Conservation (phyloP, 2,888 invertebrate genomes). For the Oscheius myriophilus region DNA sequence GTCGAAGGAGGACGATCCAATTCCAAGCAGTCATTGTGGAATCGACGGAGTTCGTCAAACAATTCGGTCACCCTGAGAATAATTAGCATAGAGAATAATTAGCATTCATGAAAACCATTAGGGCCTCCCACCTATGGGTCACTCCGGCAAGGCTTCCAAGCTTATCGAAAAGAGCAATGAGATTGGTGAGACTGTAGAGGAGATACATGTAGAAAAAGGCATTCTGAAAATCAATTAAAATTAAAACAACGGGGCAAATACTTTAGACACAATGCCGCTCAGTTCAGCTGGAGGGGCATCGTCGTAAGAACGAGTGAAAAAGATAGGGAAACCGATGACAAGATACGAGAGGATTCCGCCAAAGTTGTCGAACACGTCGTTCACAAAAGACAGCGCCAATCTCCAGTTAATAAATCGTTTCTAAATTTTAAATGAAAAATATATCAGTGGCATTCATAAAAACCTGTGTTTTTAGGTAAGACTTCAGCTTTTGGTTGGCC, state of each 20-base stretch:
- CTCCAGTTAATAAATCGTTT: conserved; percentile 60
- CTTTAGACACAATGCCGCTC: conserved; percentile 75
- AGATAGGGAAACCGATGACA: conserved; percentile 72
- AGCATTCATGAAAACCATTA: too few species aligned
- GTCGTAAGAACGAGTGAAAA: conserved; percentile 73
- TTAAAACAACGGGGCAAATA: conserved; percentile 56
- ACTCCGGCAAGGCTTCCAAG: conserved; percentile 75
- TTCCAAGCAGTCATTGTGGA: conserved; percentile 66
- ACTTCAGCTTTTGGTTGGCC: conserved; percentile 64
- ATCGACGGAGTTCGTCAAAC: conserved; percentile 62
- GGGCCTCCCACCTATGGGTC: conserved; percentile 71
- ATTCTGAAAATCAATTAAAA: conserved; percentile 73
- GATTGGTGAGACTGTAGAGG: conserved; percentile 75
- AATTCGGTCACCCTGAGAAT: conserved; percentile 67
- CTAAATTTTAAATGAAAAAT: conserved; percentile 16
- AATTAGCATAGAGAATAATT: too few species aligned
- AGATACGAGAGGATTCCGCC: conserved; percentile 76
- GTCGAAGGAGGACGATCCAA: conserved; percentile 68
- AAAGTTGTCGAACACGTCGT: conserved; percentile 74
- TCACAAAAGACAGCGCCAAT: conserved; percentile 52
- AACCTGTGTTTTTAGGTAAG: conserved; percentile 36
- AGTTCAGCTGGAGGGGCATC: conserved; percentile 73
- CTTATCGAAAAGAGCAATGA: conserved; percentile 74
- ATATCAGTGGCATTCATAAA: too few species aligned
- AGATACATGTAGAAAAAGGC: conserved; percentile 76